Conservation (phyloP, 1,140 invertebrate genomes). For the Micrasema longulum region DNA sequence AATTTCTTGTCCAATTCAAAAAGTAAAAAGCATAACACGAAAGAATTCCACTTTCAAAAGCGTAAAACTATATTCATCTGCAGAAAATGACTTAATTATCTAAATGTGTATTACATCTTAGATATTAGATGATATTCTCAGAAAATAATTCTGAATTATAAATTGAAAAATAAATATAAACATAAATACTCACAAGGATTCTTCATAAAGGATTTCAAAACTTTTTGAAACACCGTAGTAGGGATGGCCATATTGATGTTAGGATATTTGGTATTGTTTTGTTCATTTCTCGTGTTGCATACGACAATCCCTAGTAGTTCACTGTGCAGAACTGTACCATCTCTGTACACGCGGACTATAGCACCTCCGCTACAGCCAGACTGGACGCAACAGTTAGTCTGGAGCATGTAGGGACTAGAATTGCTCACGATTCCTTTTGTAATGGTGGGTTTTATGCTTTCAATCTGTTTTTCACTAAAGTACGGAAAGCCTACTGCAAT, state of each 20-base stretch:
- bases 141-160: not conserved
- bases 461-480: conserved; percentile 63
- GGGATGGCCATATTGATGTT: conserved; percentile 72
- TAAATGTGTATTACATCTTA: not conserved
- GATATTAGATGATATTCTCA: not conserved
- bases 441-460: conserved; percentile 63
- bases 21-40: no score
- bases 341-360: conserved; percentile 61
- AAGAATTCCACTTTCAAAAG: no score
- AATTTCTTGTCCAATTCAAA: no score
- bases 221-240: conserved; percentile 58
- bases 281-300: conserved; percentile 65
- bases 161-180: no score
- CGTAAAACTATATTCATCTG: not conserved
- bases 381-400: conserved; percentile 72
- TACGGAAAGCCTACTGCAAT: conserved; percentile 70
- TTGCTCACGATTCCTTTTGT: conserved; percentile 68
- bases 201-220: conserved; percentile 62
- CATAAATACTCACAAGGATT: conserved; percentile 62
- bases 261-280: conserved; percentile 62
- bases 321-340: conserved; percentile 53
- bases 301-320: conserved; percentile 69
- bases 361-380: conserved; percentile 72
- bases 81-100: not conserved
- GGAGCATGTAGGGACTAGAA: conserved; percentile 65